These are phyloP conservation scores for Penelope pileata DNA, from an alignment of 2,113 vertebrate species.

Conservation along the genomic window DNA sequence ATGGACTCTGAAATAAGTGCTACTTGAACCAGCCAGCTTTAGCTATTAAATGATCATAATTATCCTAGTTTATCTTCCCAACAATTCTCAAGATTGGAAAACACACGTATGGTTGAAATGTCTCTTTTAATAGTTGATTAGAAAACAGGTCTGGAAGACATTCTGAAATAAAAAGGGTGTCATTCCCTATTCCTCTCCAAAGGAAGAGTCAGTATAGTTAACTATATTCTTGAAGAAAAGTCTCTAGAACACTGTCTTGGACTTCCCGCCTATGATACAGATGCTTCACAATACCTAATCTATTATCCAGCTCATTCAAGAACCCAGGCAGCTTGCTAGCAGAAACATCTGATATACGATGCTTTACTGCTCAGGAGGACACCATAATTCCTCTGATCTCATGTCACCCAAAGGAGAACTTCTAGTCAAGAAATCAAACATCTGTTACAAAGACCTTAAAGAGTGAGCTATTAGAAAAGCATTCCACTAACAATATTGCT, in stretches of 20 bases:
- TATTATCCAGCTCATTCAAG: constrained; percentile 23
- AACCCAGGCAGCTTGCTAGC: not conserved
- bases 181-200: not conserved
- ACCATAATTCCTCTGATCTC: not conserved
- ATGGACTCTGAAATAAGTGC: not conserved
- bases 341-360: not conserved
- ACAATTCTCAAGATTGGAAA: not conserved
- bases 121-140: not conserved
- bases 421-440: not conserved
- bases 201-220: not conserved
- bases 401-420: not conserved
- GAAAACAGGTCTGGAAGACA: not conserved
- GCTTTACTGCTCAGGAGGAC: not conserved
- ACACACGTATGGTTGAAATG: not conserved
- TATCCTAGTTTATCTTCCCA: not conserved
- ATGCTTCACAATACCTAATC: not conserved
- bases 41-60: not conserved
- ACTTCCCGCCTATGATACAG: not conserved
- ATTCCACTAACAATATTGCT: not conserved
- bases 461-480: not conserved
- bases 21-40: not conserved
- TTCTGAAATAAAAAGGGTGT: not conserved
- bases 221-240: not conserved
- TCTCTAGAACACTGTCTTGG: not conserved
- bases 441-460: not conserved